Evolutionary conservation across 2,888 invertebrate species (phyloP), one percentile per base, ranked within the genome.

Genomic region (Machimus atricapillus): DNA sequence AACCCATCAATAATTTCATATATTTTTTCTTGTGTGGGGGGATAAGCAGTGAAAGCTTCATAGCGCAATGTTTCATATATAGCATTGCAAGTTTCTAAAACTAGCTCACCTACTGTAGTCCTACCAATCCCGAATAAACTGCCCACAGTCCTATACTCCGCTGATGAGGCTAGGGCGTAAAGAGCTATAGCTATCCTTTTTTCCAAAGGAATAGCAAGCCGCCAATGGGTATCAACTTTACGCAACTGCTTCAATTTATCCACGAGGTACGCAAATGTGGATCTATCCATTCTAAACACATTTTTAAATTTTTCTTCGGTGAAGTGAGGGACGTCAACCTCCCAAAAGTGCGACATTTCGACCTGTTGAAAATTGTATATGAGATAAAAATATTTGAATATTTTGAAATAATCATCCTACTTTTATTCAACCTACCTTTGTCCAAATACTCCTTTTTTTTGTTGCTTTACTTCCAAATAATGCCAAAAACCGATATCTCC

Each of bases 91-190:
- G 27, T 9, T 56, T 83, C 37, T 19, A 83, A 34, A 4, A 86
- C 79, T 14, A 88, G 56, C 76, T 88, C 88, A n/a, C 88, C 87
- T 0, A 87, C 66, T 12, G 88, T 88, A n/a, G 86, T 43, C 52
- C 87, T 14, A 7, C 88, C 87, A 43, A 88, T 56, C 14, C 87
- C 87, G 46, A 88, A 88, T n/a, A 87, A 37, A 27, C 81, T 43
- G 5, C 83, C 81, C 8, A 87, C 40, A 1, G 66, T 52, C 43
- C 78, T 85, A 76, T 87, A 87, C 19, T 85, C 81, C 2, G 74
- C 73, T 16, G 81, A 83, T n/a, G 87, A 77, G 3, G 76, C 87
- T 43, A 88, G 34, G 7, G 87, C 58, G 46, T 87, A 85, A 8
- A 88, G 34, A 7, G 86, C 87, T 14, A 87, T 76, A 37, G 83